Evolutionary conservation across 2,797 vertebrate genomes (phyloP).

Genomic region (Knipowitschia caucasica): DNA sequence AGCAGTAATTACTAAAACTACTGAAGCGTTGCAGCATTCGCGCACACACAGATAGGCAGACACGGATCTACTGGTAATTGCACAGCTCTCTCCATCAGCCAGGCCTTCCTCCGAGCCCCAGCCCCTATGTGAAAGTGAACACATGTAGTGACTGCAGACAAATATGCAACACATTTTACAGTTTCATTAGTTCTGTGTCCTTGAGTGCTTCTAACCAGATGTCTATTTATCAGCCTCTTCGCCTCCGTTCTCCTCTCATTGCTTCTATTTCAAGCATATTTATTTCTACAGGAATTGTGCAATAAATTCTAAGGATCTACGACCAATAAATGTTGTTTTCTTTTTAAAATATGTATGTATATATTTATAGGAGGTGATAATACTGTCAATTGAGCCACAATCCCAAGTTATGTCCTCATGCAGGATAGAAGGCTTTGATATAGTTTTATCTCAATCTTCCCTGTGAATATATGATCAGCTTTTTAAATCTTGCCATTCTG

Average conservation of each 20-base stretch:
- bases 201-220: slow-evolving; percentile 37
- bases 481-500: too few species aligned
- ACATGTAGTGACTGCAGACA: slow-evolving; percentile 26
- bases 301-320: not conserved
- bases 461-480: too few species aligned
- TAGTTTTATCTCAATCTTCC: too few species aligned
- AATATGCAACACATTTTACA: slow-evolving; percentile 34
- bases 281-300: not conserved
- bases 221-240: slow-evolving; percentile 39
- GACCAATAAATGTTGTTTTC: too few species aligned
- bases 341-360: too few species aligned
- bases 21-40: slow-evolving; percentile 42
- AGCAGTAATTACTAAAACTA: slow-evolving; percentile 60
- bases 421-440: too few species aligned
- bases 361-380: too few species aligned
- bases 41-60: slow-evolving; percentile 28
- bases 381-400: too few species aligned
- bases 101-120: slow-evolving; percentile 19
- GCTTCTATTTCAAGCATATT: slow-evolving; percentile 19
- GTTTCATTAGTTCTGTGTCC: slow-evolving; percentile 45
- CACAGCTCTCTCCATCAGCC: slow-evolving; percentile 33
- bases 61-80: slow-evolving; percentile 50
- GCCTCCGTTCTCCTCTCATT: slow-evolving; percentile 25
- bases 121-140: slow-evolving; percentile 25
- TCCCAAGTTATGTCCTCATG: too few species aligned